phyloP scores from a whole-genome alignment of 2,113 vertebrate genomes.

The Vimba vimba region DNA sequence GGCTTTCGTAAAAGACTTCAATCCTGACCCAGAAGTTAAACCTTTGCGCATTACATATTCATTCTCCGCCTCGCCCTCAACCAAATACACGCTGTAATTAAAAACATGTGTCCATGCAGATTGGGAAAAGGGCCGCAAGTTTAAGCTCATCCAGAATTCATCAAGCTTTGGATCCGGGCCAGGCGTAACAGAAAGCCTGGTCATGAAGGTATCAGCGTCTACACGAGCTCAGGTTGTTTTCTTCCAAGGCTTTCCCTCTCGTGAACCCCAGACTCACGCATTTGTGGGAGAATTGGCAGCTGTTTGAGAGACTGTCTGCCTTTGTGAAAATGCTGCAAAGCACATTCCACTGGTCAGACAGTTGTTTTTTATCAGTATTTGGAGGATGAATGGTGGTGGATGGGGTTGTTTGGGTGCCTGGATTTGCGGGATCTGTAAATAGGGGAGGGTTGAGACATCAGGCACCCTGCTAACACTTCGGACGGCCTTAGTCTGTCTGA shows the following conservation, averaged over 20 bases:
- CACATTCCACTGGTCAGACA: conserved; percentile 47
- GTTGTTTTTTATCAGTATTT: conserved; percentile 38
- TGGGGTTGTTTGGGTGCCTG: conserved; percentile 39
- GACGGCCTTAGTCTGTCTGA: conserved; percentile 31
- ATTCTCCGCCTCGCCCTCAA: conserved; percentile 3
- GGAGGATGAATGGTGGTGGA: background rate
- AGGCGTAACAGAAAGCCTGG: conserved; percentile 41
- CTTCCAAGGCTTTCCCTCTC: background rate
- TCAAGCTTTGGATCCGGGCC: conserved; percentile 25
- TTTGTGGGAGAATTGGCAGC: conserved; percentile 16
- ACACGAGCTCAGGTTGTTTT: conserved; percentile 31
- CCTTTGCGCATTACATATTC: conserved; percentile 37
- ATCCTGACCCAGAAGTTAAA: conserved; percentile 53
- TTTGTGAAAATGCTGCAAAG: conserved; percentile 29
- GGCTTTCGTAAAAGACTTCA: conserved; percentile 32
- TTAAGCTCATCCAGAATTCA: conserved; percentile 15
- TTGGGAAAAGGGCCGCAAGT: conserved; percentile 11
- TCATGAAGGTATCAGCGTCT: background rate
- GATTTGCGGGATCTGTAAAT: conserved; percentile 43
- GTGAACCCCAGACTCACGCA: conserved; percentile 13
- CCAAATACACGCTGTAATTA: conserved; percentile 44
- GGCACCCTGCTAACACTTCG: conserved; percentile 29
- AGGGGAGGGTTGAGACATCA: conserved; percentile 32
- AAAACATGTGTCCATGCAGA: conserved; percentile 42
- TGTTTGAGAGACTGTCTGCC: conserved; percentile 17